Evolutionary conservation across 2,113 vertebrate genomes (phyloP).

Genomic region (Equus przewalskii): DNA sequence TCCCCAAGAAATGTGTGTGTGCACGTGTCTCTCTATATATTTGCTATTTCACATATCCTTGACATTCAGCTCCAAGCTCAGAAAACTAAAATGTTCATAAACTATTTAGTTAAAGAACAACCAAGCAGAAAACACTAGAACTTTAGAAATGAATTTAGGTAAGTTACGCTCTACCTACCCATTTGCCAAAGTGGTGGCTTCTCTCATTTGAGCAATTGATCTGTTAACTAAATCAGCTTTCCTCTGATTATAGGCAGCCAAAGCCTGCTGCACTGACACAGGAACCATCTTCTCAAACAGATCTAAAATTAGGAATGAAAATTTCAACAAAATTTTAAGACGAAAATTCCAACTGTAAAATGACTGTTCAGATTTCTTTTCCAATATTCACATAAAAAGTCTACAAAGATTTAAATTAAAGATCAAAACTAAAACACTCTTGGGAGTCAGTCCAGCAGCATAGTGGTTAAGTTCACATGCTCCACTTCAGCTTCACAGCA

Average conservation of each 20-base stretch:
- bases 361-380: background rate
- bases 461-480: too few relatives aligned
- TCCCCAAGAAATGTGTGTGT: background rate
- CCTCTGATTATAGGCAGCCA: slow-evolving; percentile 94
- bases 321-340: background rate
- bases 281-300: slow-evolving; percentile 99
- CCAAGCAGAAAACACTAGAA: background rate
- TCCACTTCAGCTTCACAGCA: too few relatives aligned
- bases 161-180: slow-evolving; percentile 88
- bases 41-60: background rate
- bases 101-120: background rate
- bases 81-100: slow-evolving; percentile 15
- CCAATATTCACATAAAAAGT: background rate
- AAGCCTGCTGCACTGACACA: slow-evolving; percentile 95
- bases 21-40: background rate
- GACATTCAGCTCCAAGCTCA: background rate
- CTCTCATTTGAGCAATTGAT: slow-evolving; percentile 96
- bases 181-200: slow-evolving; percentile 97
- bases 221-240: slow-evolving; percentile 96
- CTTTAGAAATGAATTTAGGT: background rate
- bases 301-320: slow-evolving; percentile 86
- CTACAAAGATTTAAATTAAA: background rate
- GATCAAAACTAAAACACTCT: too few relatives aligned
- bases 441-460: too few relatives aligned
- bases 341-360: background rate